These are phyloP conservation scores for Phorcus lineatus DNA, from an alignment of 2,888 invertebrate genomes.

Conservation along the genomic window DNA sequence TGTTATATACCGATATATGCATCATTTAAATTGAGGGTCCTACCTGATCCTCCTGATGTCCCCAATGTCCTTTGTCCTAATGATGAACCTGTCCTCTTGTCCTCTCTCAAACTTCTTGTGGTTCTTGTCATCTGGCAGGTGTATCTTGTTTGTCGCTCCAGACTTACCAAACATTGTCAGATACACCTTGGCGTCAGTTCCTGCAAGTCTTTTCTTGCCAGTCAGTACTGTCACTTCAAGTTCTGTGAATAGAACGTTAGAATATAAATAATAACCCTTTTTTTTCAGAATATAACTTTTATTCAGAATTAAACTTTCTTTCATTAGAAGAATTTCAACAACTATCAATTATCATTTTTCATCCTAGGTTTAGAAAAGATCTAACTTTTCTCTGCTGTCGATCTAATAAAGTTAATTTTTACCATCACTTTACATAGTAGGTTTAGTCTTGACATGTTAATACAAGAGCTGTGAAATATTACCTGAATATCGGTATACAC, in stretches of 20 bases:
- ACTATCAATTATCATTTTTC: no score
- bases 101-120: conserved; percentile 58
- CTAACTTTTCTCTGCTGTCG: no score
- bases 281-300: background rate
- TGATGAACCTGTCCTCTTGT: conserved; percentile 55
- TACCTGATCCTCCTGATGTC: conserved; percentile 63
- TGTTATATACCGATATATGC: no score
- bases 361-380: no score
- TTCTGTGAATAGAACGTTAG: conserved; percentile 45
- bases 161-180: conserved; percentile 61
- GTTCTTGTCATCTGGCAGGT: conserved; percentile 47
- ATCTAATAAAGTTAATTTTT: no score
- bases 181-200: conserved; percentile 71
- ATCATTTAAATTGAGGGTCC: background rate
- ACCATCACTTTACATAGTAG: no score
- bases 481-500: no score
- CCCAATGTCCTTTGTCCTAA: conserved; percentile 57
- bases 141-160: conserved; percentile 59
- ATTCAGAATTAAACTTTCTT: background rate
- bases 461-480: no score
- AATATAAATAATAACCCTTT: no score
- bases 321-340: background rate
- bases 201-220: conserved; percentile 63
- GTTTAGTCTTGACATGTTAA: no score
- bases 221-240: conserved; percentile 64